Evolutionary conservation across 2,888 invertebrate species (phyloP), one percentile per base, ranked within the genome.

Genomic region (Ochlodes sylvanus): DNA sequence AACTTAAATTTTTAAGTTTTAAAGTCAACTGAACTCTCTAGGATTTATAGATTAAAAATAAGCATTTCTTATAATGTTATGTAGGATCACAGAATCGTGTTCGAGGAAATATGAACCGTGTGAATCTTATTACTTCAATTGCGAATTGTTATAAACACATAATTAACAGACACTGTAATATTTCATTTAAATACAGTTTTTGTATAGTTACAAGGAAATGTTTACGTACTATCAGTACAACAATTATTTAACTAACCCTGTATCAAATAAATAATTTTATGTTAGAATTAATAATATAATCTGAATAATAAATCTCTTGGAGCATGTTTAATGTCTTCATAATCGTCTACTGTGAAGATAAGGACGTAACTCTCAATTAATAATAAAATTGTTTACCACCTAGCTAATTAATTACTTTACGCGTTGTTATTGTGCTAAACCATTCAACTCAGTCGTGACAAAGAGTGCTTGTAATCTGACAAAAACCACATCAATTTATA

Each of bases 41-140:
- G 27, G 27, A 27, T 27, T 27, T 27, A 27, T 27, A 27, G 5
- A 27, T 27, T 4, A 27, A 27, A 2, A 27, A 27, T 27, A 27
- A 27, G 5, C 5, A 27, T 27, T n/a, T n/a, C n/a, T n/a, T n/a
- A n/a, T n/a, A n/a, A n/a, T n/a, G n/a, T n/a, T n/a, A n/a, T n/a
- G n/a, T n/a, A n/a, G n/a, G n/a, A n/a, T n/a, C n/a, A n/a, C n/a
- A n/a, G n/a, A 61, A 27, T 77, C 79, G 79, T 77, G 77, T 76
- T 75, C 76, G 76, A 83, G 85, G 86, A 85, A 86, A 79, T 73
- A 74, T 76, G 74, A 70, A 64, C 42, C 73, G 75, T 76, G 77
- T 75, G 70, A 79, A 74, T 71, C 70, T 72, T 72, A 68, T 77
- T 75, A 76, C 71, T 72, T 52, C 14, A 56, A 44, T 44, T 34